Base-by-base conservation (phyloP, 2,113 vertebrate species). In the Eulemur macaco region DNA sequence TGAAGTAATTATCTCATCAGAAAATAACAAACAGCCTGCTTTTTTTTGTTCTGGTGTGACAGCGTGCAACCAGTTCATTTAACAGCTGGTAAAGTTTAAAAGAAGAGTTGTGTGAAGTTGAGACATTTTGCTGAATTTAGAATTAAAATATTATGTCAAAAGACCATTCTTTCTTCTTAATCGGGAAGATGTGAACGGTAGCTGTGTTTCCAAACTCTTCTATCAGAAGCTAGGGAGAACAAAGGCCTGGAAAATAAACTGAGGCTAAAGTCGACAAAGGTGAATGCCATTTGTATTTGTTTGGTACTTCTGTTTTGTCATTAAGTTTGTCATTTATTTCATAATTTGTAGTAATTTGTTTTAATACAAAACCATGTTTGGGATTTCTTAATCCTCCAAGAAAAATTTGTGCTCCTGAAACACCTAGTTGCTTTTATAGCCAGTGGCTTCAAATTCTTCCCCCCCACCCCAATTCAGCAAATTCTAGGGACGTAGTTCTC, bases 101-200 rank as follows among this genome's bases (percentile, higher is more conserved):
- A 63, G 52, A 93, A 86, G 39, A 34, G n/a, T 47, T 23, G 73
- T 52, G n/a, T 69, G 50, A 69, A 82, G 12, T 77, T 76, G 63
- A 92, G 60, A 74, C 39, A 84, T 20, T 84, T n/a, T 92, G 29
- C 69, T 37, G 56, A 92, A 84, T 64, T 74, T 73, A 37, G 37
- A 71, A 78, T 87, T 94, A 60, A 94, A 82, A 87, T 94, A 76
- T 68, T 47, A 66, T 42, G 27, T 88, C 27, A 8, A 82, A 82
- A 87, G 39, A 77, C 50, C 29, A 69, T 78, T 80, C 45, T 71
- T 66, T 23, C 76, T 64, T 69, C 42, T 82, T 74, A 37, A 56
- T 68, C 73, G 82, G 58, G 77, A 42, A 88, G 63, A 31, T 84
- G 21, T 76, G 34, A 5, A n/a, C 5, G 21, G 45, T 54, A 71